These are phyloP conservation scores for Linepithema humile DNA, from an alignment of 1,140 invertebrate genomes.

Conservation along the genomic window DNA sequence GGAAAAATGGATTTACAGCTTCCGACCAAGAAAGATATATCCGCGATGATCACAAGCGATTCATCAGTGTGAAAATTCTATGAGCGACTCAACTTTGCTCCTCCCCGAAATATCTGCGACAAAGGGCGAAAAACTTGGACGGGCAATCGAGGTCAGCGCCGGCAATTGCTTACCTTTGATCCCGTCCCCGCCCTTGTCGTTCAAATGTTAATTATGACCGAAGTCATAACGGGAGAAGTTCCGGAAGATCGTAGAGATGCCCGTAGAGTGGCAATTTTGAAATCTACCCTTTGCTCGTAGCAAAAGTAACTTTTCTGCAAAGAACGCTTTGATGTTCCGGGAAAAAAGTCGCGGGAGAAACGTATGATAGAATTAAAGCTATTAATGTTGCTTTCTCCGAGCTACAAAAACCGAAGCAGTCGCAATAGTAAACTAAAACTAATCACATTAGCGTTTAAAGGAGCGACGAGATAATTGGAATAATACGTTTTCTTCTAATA, in stretches of 20 bases:
- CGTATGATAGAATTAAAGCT: neutral
- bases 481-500: neutral
- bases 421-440: neutral
- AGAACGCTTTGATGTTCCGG: neutral
- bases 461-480: neutral
- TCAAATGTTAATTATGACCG: neutral
- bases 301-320: neutral
- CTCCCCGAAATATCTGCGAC: too few species aligned
- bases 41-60: too few species aligned
- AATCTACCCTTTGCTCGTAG: neutral
- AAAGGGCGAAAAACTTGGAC: too few species aligned
- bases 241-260: neutral
- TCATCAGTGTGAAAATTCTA: too few species aligned
- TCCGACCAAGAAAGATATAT: too few species aligned
- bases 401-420: neutral
- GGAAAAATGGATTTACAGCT: too few species aligned
- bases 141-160: too few species aligned
- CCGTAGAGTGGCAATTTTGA: neutral
- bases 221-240: neutral
- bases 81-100: too few species aligned
- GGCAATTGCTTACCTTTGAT: too few species aligned
- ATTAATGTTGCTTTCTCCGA: neutral
- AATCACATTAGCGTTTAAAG: neutral
- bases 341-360: neutral
- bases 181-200: too few species aligned